Conservation (phyloP, 2,797 vertebrate species). For the Eulemur coronatus region DNA sequence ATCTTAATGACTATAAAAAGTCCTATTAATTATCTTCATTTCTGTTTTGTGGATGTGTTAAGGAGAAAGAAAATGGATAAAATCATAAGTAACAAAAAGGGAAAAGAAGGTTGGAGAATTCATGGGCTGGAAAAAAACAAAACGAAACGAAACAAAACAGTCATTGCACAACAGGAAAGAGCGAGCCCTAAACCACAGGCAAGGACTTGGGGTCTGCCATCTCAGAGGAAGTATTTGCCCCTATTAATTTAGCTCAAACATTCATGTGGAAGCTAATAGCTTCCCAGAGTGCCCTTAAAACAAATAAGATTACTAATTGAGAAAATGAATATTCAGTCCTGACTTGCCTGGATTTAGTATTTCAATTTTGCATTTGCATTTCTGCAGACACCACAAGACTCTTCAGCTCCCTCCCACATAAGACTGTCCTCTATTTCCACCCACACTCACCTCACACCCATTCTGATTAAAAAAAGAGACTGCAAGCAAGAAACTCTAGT, state of each 20-base stretch:
- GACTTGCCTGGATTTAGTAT: slow-evolving; percentile 1
- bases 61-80: not conserved
- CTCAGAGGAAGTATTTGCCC: not conserved
- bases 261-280: not conserved
- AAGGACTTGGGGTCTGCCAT: not conserved
- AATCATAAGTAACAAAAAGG: not conserved
- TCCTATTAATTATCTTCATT: not conserved
- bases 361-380: slow-evolving; percentile 59
- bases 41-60: not conserved
- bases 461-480: slow-evolving; percentile 81
- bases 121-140: not conserved
- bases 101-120: not conserved
- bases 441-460: slow-evolving; percentile 83
- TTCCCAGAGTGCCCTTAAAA: not conserved
- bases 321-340: slow-evolving; percentile 44
- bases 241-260: not conserved
- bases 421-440: slow-evolving; percentile 82
- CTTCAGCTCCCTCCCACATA: slow-evolving; percentile 82
- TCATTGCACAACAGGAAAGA: not conserved
- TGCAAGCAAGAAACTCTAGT: slow-evolving; percentile 64
- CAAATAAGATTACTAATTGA: slow-evolving; percentile 9
- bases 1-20: not conserved
- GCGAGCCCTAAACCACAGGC: not conserved
- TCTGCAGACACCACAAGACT: slow-evolving; percentile 80
- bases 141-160: not conserved